These are phyloP conservation scores for Aplochiton taeniatus DNA, from an alignment of 2,797 vertebrate genomes.

Conservation along the genomic window DNA sequence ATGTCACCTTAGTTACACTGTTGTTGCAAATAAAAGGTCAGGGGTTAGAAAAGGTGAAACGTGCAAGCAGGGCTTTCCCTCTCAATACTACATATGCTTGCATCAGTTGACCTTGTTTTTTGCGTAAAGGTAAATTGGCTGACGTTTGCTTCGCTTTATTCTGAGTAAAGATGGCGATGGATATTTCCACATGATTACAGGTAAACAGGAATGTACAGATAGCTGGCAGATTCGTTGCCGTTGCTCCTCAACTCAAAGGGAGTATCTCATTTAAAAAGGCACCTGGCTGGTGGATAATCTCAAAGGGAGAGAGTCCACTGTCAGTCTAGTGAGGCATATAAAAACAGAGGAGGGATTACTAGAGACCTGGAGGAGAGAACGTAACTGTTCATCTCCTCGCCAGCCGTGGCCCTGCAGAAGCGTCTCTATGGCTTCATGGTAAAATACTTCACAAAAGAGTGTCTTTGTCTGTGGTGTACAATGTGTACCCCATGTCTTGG, in stretches of 20 bases:
- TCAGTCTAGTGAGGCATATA: too few relatives aligned
- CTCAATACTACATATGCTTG: not conserved
- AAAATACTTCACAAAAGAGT: slow-evolving; percentile 32
- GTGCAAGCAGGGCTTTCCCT: not conserved
- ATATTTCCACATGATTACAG: too few relatives aligned
- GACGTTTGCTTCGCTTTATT: too few relatives aligned
- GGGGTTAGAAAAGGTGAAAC: not conserved
- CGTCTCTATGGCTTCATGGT: slow-evolving; percentile 13
- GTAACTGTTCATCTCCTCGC: slow-evolving; percentile 8
- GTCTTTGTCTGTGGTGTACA: slow-evolving; percentile 58
- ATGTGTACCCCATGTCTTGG: slow-evolving; percentile 39
- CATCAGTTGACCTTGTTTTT: not conserved
- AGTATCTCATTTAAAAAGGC: too few relatives aligned
- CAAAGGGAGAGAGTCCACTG: too few relatives aligned
- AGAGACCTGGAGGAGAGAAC: not conserved
- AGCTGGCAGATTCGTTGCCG: too few relatives aligned
- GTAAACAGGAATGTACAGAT: too few relatives aligned
- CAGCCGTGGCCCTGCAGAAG: slow-evolving; percentile 12
- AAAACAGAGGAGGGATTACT: not conserved
- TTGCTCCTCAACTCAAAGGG: too few relatives aligned
- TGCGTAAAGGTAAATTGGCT: too few relatives aligned
- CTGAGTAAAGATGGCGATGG: too few relatives aligned
- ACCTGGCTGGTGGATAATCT: too few relatives aligned
- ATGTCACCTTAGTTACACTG: not conserved
- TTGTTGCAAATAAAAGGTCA: not conserved